A percentile compares a stretch with the other conserved stretches of the same genome.
phyloP scores from a whole-genome alignment of 2,888 invertebrate species.

The Elegia similella region DNA sequence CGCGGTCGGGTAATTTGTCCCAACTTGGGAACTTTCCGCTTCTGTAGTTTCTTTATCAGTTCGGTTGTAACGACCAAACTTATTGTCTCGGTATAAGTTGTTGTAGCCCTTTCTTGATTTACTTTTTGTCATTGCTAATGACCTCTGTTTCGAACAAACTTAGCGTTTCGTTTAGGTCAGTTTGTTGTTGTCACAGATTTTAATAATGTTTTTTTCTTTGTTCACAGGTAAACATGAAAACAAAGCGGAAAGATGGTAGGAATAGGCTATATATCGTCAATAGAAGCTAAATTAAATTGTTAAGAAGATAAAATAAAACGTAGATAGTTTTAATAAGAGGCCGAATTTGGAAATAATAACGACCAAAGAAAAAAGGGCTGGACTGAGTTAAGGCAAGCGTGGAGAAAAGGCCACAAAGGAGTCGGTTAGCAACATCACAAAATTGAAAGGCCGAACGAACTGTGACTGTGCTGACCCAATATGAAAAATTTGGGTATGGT shows the following conservation, averaged over 20 bases:
- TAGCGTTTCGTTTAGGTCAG: not conserved
- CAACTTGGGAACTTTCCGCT: conserved; percentile 48
- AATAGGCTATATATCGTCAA: too few relatives aligned
- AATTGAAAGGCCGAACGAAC: too few relatives aligned
- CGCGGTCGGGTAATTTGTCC: conserved; percentile 54
- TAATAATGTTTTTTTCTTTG: not conserved
- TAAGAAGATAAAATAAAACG: too few relatives aligned
- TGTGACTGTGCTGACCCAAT: too few relatives aligned
- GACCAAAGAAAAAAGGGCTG: too few relatives aligned
- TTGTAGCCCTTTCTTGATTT: conserved; percentile 20
- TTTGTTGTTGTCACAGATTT: not conserved
- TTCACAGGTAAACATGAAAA: not conserved
- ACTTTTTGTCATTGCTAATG: conserved; percentile 17
- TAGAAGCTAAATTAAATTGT: too few relatives aligned
- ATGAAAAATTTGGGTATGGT: too few relatives aligned
- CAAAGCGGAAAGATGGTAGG: not conserved
- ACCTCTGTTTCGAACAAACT: conserved; percentile 6
- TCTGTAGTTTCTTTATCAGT: conserved; percentile 53
- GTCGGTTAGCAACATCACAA: too few relatives aligned
- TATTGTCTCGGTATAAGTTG: conserved; percentile 20
- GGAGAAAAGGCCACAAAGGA: too few relatives aligned
- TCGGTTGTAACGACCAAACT: conserved; percentile 20
- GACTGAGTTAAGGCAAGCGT: too few relatives aligned
- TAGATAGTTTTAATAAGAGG: too few relatives aligned
- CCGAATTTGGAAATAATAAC: too few relatives aligned